Base-by-base conservation (phyloP, 2,113 vertebrate species). In the Erinaceus europaeus region DNA sequence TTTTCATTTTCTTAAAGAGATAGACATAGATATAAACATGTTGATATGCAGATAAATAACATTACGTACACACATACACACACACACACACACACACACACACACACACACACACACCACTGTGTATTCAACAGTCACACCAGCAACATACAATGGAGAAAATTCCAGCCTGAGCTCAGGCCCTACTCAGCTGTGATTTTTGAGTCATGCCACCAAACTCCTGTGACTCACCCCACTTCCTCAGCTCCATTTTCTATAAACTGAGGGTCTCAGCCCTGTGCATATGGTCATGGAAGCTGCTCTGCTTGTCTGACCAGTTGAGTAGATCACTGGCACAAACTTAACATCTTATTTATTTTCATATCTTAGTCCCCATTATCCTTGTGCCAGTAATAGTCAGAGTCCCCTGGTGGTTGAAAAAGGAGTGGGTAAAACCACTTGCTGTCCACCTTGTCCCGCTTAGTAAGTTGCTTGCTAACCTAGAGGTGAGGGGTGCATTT, bases 381-480 rank as follows among this genome's bases (percentile, higher is more conserved):
- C 50, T 44, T 38, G 36, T 13, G 7, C 53, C 18, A 80, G 21
- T 0, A 46, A 6, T 0, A 78, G 44, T 90, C 53, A 40, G 11
- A 42, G 86, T 85, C 96, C 95, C 94, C 95, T 96, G 94, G 93
- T 91, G 97, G 94, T 23, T 76, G 52, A 36, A 5, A 25, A 15
- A 38, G 44, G 23, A 18, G 29, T 36, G n/a, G n/a, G 2, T 29
- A 57, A 72, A 65, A 34, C 36, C 48, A 17, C 34, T 36, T 52
- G 32, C 62, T 46, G 27, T 2, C 29, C 6, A 18, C 13, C 21
- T 36, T 15, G 15, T 3, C 40, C 0, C 17, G 29, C 25, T 25
- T 14, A 36, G 14, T 2, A 40, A 40, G 3, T 27, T 9, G 29
- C 36, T 7, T 38, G 2, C 40, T 9, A 34, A 21, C 29, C 11